Conservation (phyloP, 2,113 vertebrate species). For the Hyla sarda region DNA sequence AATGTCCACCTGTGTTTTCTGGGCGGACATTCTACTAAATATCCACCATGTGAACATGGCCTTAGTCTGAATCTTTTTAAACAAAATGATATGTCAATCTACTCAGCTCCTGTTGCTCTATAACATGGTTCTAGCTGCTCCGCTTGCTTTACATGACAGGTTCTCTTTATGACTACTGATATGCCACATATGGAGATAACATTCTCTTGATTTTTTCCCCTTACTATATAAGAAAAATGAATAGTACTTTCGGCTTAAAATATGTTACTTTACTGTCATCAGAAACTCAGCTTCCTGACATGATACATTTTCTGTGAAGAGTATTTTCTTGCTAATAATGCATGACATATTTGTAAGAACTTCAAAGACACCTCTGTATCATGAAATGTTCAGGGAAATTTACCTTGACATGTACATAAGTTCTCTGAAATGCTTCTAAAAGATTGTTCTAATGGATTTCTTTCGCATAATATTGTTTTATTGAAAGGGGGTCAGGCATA, state of each 20-base stretch:
- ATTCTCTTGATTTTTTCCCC: too few species aligned
- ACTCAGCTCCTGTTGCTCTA: too few species aligned
- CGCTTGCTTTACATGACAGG: too few species aligned
- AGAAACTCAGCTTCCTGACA: not conserved
- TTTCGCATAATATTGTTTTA: slow-evolving; percentile 35
- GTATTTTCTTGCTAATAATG: not conserved
- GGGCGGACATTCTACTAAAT: too few species aligned
- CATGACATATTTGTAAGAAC: slow-evolving; percentile 31
- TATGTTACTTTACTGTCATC: not conserved
- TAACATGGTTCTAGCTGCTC: too few species aligned
- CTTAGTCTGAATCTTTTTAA: too few species aligned
- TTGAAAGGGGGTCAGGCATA: slow-evolving; percentile 24
- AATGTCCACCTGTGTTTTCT: too few species aligned
- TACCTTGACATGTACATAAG: slow-evolving; percentile 22
- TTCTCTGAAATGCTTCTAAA: slow-evolving; percentile 15
- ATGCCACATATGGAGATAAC: too few species aligned
- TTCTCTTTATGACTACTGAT: too few species aligned
- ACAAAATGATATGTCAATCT: too few species aligned
- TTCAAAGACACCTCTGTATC: slow-evolving; percentile 34
- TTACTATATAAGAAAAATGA: too few species aligned
- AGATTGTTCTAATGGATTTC: slow-evolving; percentile 42
- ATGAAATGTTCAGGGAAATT: slow-evolving; percentile 22
- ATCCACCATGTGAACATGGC: too few species aligned
- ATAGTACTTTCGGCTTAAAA: not conserved
- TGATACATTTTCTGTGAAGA: not conserved